phyloP scores from a whole-genome alignment of 2,797 vertebrate genomes.

The Gouania willdenowi region DNA sequence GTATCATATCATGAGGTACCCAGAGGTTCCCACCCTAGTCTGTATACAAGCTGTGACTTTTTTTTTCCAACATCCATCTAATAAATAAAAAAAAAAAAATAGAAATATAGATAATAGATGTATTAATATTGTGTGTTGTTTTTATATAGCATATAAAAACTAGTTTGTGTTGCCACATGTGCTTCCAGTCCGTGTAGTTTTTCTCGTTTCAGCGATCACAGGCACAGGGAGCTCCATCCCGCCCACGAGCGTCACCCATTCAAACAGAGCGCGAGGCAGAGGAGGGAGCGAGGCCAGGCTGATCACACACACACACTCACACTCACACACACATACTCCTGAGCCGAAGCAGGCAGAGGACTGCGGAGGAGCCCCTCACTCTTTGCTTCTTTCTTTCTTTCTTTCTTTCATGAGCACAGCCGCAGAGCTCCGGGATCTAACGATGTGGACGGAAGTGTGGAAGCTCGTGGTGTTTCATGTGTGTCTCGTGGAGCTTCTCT shows the following conservation, averaged over 20 bases:
- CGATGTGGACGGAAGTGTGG: conserved; percentile 74
- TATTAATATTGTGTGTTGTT: too few species aligned
- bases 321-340: conserved; percentile 27
- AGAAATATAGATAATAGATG: too few species aligned
- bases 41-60: too few species aligned
- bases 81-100: too few species aligned
- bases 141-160: too few species aligned
- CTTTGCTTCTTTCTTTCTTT: too few species aligned
- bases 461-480: conserved; percentile 75
- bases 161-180: background rate
- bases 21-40: too few species aligned
- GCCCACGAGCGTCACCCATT: conserved; percentile 73
- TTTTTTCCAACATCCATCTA: too few species aligned
- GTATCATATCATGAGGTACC: too few species aligned
- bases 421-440: conserved; percentile 50
- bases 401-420: too few species aligned
- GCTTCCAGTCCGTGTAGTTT: background rate
- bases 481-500: conserved; percentile 68
- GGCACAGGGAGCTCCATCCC: conserved; percentile 37
- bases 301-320: conserved; percentile 31
- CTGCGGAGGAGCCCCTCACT: conserved; percentile 18
- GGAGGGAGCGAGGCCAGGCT: conserved; percentile 15
- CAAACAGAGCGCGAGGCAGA: conserved; percentile 53
- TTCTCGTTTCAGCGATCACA: background rate
- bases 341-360: conserved; percentile 17